Conservation (phyloP, 2,797 vertebrate genomes). For the Scolopax rusticola region DNA sequence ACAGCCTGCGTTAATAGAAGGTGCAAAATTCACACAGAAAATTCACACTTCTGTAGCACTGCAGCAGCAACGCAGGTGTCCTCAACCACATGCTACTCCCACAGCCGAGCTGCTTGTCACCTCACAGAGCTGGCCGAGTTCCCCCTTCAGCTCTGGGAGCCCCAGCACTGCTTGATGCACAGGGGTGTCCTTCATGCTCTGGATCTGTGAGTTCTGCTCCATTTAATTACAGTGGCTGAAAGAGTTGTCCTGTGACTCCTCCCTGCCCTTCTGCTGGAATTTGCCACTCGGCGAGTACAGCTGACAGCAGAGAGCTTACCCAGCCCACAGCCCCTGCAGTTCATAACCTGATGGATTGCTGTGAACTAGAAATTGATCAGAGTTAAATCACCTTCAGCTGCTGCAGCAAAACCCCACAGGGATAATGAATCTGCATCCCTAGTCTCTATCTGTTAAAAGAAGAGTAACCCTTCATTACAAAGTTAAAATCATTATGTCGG, state of each 20-base stretch:
- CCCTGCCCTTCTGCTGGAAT: background rate
- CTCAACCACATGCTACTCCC: background rate
- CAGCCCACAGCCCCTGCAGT: background rate
- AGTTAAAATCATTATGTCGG: background rate
- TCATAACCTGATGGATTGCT: conserved; percentile 26
- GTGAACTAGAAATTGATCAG: conserved; percentile 24
- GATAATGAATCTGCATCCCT: background rate
- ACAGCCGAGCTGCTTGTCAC: background rate
- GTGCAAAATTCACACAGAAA: background rate
- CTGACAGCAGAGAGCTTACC: background rate
- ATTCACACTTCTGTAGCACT: rapidly evolving
- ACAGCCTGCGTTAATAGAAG: too few relatives aligned
- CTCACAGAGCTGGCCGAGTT: rapidly evolving
- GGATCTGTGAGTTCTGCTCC: background rate
- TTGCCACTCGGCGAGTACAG: background rate
- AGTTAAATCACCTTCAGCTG: conserved; percentile 31
- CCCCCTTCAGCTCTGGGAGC: rapidly evolving
- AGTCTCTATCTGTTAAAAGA: background rate
- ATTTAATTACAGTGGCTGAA: rapidly evolving
- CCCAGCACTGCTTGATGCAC: rapidly evolving
- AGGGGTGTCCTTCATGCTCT: background rate
- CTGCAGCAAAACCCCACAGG: conserved; percentile 5
- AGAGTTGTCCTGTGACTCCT: background rate
- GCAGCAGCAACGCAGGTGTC: background rate
- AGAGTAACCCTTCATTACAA: background rate